These are phyloP conservation scores for Cardinalis cardinalis DNA, from an alignment of 2,113 vertebrate genomes.

Conservation along the genomic window DNA sequence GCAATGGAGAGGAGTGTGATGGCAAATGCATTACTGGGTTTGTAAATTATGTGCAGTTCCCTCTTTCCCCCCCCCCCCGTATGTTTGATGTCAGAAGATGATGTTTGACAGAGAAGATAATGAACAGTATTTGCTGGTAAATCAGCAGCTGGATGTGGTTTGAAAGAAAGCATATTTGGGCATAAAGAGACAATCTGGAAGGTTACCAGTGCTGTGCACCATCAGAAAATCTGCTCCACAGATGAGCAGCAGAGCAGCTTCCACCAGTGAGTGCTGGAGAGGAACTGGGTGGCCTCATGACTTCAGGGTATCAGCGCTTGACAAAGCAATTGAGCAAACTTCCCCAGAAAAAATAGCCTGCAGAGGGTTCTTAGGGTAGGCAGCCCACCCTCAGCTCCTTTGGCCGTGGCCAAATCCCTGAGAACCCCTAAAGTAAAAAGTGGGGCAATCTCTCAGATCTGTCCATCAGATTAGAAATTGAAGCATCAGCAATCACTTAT, in stretches of 20 bases:
- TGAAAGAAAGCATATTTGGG: neutral
- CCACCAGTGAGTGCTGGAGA: neutral
- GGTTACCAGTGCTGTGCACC: neutral
- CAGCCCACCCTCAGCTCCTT: neutral
- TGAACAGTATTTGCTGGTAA: conserved; percentile 11
- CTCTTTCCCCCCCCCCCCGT: neutral
- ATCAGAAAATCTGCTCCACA: neutral
- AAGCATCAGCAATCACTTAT: neutral
- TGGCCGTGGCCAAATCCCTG: neutral
- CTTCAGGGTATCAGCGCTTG: neutral
- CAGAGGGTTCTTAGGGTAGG: neutral
- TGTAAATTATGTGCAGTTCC: conserved; percentile 10
- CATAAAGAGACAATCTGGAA: neutral
- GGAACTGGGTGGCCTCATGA: neutral
- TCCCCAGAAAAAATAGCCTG: neutral
- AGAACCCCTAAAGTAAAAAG: neutral
- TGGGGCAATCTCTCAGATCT: neutral
- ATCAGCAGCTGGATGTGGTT: neutral
- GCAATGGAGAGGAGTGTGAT: conserved; percentile 22
- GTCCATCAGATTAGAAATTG: neutral
- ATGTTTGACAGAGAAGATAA: conserved; percentile 24
- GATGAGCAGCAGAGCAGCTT: neutral
- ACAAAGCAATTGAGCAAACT: neutral
- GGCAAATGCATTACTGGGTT: conserved; percentile 22
- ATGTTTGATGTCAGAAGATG: neutral